Evolutionary conservation across 2,888 invertebrate genomes (phyloP), one percentile per base, ranked within the genome.

Genomic region (Neoaliturus tenellus): DNA sequence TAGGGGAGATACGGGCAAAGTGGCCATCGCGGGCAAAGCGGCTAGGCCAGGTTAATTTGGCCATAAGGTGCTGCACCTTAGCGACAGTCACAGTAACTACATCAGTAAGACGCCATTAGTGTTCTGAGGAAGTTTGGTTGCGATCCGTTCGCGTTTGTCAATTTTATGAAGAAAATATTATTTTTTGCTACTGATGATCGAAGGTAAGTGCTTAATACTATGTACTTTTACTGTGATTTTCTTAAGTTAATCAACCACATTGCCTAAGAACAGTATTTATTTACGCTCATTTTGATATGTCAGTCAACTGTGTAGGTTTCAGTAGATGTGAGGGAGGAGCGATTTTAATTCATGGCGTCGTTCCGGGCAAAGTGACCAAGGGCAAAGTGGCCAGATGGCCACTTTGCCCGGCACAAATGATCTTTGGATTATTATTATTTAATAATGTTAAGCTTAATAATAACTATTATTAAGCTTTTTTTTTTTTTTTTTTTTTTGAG

Each of bases 1-100:
- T 69, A 35, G 39, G 69, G 31, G 69, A 69, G 33, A 69, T 39
- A 1, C 80, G 58, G 80, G 80, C 55, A 51, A 80, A 80, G 80
- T 80, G 28, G 80, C 80, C 80, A n/a, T n/a, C n/a, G n/a, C n/a
- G n/a, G n/a, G n/a, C n/a, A n/a, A n/a, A n/a, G n/a, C n/a, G n/a
- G n/a, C n/a, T n/a, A 80, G 33, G 31, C 20, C 28, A 58, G 17
- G 33, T 55, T 28, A 25, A 48, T 48, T n/a, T 10, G 17, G 20
- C 80, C 28, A 33, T 55, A 80, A 35, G 23, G 25, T 80, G 80
- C 80, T 55, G 80, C 39, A n/a, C 28, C 33, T n/a, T 80, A n/a
- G 80, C 55, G 80, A 25, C 48, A 55, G 39, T 80, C 20, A 23
- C 35, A 10, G 0, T 20, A 55, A 80, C 80, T 80, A 58, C 58